A percentile compares a stretch with the other conserved stretches of the same genome.
These are phyloP conservation scores for Anastatus disparis DNA, from an alignment of 1,140 invertebrate genomes.

Conservation along the genomic window DNA sequence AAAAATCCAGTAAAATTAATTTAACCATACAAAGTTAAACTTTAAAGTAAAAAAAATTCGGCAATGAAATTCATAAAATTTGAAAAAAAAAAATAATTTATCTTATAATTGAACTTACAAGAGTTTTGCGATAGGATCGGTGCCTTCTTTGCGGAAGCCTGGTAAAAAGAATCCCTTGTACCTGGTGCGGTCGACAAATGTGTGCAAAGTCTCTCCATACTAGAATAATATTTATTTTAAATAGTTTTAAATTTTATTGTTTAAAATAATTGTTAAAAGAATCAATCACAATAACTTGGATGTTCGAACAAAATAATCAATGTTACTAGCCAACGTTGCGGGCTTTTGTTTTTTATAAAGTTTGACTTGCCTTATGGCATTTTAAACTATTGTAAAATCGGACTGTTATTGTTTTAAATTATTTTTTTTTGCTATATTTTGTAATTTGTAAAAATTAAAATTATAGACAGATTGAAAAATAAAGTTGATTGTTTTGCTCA, in stretches of 20 bases:
- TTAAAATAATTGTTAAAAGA: too few species aligned
- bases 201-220: slow-evolving; percentile 98
- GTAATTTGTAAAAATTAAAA: too few species aligned
- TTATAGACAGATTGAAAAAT: too few species aligned
- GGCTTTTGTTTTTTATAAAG: too few species aligned
- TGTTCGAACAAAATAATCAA: background rate
- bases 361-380: too few species aligned
- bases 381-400: too few species aligned
- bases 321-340: background rate
- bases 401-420: too few species aligned
- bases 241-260: too few species aligned
- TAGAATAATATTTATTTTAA: slow-evolving; percentile 60
- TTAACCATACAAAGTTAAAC: too few species aligned
- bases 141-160: slow-evolving; percentile 73
- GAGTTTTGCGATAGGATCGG: slow-evolving; percentile 72
- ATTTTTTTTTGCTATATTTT: too few species aligned
- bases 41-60: slow-evolving; percentile 47
- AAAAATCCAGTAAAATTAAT: too few species aligned
- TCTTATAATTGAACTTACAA: slow-evolving; percentile 74
- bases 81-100: slow-evolving; percentile 8
- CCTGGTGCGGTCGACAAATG: slow-evolving; percentile 87
- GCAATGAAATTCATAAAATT: background rate
- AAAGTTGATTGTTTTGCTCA: background rate
- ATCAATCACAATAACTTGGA: too few species aligned
- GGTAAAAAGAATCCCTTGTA: slow-evolving; percentile 93